phyloP scores from a whole-genome alignment of 2,113 vertebrate species.

The Proteles cristata region DNA sequence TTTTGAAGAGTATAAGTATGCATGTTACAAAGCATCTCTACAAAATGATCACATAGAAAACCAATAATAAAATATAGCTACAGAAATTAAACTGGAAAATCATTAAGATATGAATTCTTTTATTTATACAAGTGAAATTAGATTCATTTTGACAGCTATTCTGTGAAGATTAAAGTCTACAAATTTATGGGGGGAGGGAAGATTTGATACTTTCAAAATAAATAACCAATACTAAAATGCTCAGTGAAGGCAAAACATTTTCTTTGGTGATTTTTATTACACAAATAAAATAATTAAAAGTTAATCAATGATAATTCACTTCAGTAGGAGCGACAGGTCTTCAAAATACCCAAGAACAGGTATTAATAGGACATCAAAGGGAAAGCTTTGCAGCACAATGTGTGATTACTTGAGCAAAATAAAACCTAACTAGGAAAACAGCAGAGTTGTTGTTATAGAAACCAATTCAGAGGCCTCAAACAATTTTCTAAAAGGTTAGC shows the following conservation, averaged over 20 bases:
- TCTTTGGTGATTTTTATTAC: neutral
- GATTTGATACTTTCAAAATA: constrained; percentile 53
- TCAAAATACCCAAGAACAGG: constrained; percentile 24
- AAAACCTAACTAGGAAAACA: constrained; percentile 21
- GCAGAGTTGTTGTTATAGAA: neutral
- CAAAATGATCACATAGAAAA: neutral
- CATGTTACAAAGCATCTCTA: neutral
- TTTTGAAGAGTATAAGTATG: neutral
- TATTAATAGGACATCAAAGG: neutral
- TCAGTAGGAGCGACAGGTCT: neutral
- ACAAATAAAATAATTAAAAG: constrained; percentile 1
- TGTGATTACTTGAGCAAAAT: constrained; percentile 9
- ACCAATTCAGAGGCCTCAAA: constrained; percentile 1
- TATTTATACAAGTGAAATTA: neutral
- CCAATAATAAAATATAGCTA: neutral
- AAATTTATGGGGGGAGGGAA: neutral
- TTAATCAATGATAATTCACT: constrained; percentile 2
- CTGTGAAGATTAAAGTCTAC: constrained; percentile 14
- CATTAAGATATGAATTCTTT: constrained; percentile 28
- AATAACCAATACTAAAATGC: constrained; percentile 6
- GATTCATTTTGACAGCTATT: neutral
- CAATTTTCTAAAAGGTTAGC: constrained; percentile 3
- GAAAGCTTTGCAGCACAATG: neutral
- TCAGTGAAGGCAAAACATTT: neutral
- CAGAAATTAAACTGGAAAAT: constrained; percentile 49